Base-by-base conservation (phyloP, 1,140 invertebrate species). In the Penaeus vannamei region DNA sequence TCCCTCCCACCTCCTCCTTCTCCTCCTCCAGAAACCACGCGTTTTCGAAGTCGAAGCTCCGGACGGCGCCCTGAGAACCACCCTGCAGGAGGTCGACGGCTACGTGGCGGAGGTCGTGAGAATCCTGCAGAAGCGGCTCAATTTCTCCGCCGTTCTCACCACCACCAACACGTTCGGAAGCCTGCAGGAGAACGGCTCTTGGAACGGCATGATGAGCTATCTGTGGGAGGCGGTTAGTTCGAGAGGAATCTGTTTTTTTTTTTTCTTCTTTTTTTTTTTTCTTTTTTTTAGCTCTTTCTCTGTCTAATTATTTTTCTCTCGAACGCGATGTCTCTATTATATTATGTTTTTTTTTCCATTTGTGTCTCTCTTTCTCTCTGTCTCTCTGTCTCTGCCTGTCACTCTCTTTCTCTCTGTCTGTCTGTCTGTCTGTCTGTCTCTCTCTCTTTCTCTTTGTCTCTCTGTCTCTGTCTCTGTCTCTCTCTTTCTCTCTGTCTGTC, bases 121-220 rank as follows among this genome's bases (percentile, higher is more conserved):
- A 36, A 60, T 80, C 10, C 59, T 89, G 60, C 42, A 84, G 19
- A 1, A 26, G 19, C 32, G 61, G 42, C 69, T 89, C 29, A 85
- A 89, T 82, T 85, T 89, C 64, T 76, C 87, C 22, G 23, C 72
- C 12, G 53, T 42, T 8, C 46, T 89, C 60, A 84, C 61, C 60
- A n/a, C 61, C 82, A 89, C 87, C 19, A 84, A 89, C 82, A 79
- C 66, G 26, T 89, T 84, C 59, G 87, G 87, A 1, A 66, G 64
- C 0, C 53, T 26, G 46, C 32, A 66, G 23, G n/a, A 19, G 23
- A 89, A 89, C 61, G 87, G 82, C 59, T 84, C 87, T 60, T 89
- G 82, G 82, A 85, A 89, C n/a, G 87, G 87, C 59, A 85, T 89
- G 87, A 62, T 85, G 22, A 83, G 87, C 19, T 32, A 36, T 12